Conservation (phyloP, 1,140 invertebrate species). For the Neodiprion fabricii region DNA sequence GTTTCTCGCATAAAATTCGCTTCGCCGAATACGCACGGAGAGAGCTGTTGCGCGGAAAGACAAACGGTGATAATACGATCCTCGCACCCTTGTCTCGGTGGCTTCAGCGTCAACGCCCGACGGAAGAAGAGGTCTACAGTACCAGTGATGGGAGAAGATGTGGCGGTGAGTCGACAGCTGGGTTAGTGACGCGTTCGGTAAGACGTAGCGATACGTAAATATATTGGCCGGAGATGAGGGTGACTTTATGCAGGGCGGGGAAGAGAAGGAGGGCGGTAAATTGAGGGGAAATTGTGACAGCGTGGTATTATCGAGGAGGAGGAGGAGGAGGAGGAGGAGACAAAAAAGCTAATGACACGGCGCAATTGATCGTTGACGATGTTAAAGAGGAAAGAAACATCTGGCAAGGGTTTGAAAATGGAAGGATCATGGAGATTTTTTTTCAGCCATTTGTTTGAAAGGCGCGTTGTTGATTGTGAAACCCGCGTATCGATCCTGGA, state of each 20-base stretch:
- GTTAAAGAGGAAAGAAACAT: too few relatives aligned
- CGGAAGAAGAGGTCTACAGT: background rate
- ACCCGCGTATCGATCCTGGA: background rate
- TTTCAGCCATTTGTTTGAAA: background rate
- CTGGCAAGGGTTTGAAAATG: background rate
- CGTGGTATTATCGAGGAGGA: constrained; percentile 26
- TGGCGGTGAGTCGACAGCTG: background rate
- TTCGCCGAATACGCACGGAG: background rate
- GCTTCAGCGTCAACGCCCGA: background rate
- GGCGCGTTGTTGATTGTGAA: background rate
- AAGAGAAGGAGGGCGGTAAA: constrained; percentile 30
- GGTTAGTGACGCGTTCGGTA: background rate
- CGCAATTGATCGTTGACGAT: too few relatives aligned
- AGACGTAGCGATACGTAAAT: background rate
- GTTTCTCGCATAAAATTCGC: background rate
- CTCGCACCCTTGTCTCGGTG: constrained; percentile 3
- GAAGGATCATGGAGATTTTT: too few relatives aligned
- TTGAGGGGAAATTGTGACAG: constrained; percentile 46
- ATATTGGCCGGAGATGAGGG: constrained; percentile 16
- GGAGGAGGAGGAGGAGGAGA: too few relatives aligned
- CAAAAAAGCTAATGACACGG: too few relatives aligned
- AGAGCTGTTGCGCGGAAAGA: background rate
- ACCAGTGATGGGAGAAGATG: too few relatives aligned
- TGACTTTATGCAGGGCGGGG: constrained; percentile 22
- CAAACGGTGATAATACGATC: constrained; percentile 1